These are phyloP conservation scores for Drosophila kanapiae DNA, from an alignment of 1,140 invertebrate genomes.

Conservation along the genomic window DNA sequence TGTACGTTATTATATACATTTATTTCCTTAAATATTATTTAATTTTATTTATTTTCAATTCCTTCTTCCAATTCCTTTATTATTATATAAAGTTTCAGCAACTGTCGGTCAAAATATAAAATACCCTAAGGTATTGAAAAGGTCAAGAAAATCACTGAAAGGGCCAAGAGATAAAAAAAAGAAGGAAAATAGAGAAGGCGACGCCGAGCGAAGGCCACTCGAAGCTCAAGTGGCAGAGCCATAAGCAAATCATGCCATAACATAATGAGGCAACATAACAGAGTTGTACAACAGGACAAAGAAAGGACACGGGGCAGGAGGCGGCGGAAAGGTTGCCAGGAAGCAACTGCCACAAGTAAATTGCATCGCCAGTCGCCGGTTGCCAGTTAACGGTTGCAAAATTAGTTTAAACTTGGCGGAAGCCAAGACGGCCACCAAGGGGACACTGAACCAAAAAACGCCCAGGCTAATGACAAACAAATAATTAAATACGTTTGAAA, in stretches of 20 bases:
- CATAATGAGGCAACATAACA: slow-evolving; percentile 68
- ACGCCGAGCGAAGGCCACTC: slow-evolving; percentile 30
- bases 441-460: not conserved
- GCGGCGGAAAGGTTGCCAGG: slow-evolving; percentile 26
- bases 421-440: slow-evolving; percentile 40
- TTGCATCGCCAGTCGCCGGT: slow-evolving; percentile 63
- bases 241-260: slow-evolving; percentile 71
- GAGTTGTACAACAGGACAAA: slow-evolving; percentile 28
- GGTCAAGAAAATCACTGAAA: slow-evolving; percentile 39
- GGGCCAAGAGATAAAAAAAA: slow-evolving; percentile 2
- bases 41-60: not conserved
- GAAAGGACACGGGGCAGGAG: not conserved
- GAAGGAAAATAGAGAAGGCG: not conserved
- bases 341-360: slow-evolving; percentile 69
- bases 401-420: slow-evolving; percentile 81
- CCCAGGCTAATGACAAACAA: not conserved
- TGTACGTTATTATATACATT: not conserved
- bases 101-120: not conserved
- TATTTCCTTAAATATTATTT: not conserved
- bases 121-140: slow-evolving; percentile 10
- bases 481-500: no score
- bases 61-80: not conserved
- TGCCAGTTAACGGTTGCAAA: slow-evolving; percentile 77
- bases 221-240: slow-evolving; percentile 66
- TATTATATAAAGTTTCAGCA: not conserved